These are phyloP conservation scores for Planococcus citri DNA, from an alignment of 1,140 invertebrate genomes.

Conservation along the genomic window DNA sequence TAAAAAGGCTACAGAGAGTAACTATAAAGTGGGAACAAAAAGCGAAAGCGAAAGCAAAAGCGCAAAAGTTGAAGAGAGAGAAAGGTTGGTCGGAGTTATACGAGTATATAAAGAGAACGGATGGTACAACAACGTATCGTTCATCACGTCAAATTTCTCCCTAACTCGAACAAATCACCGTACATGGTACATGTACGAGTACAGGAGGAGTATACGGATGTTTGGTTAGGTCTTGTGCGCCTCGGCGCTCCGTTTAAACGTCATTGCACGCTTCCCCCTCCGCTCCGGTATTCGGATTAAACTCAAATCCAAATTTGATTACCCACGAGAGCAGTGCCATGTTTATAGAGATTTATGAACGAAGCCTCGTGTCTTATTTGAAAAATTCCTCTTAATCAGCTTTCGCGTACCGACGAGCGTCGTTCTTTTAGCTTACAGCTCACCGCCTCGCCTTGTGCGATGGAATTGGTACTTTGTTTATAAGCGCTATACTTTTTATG, in stretches of 20 bases:
- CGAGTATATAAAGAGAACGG: not conserved
- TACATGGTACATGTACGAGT: not conserved
- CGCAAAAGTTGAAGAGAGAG: not conserved
- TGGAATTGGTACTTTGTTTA: too few species aligned
- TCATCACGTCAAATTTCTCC: constrained; percentile 18
- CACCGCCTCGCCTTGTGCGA: too few species aligned
- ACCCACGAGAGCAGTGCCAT: constrained; percentile 21
- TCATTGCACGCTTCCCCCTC: not conserved
- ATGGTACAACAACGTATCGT: not conserved
- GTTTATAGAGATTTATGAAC: constrained; percentile 18
- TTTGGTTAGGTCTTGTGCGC: not conserved
- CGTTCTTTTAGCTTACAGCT: too few species aligned
- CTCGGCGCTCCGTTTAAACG: not conserved
- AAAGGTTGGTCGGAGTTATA: not conserved
- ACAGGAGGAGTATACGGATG: too few species aligned
- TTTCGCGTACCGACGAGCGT: not conserved
- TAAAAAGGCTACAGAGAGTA: too few species aligned
- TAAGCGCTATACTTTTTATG: too few species aligned
- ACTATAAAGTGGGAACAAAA: too few species aligned
- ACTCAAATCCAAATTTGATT: constrained; percentile 25
- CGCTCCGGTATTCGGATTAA: constrained; percentile 15
- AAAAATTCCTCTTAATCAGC: constrained; percentile 7
- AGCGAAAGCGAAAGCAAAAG: not conserved
- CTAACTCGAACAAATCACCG: constrained; percentile 19
- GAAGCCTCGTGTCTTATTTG: not conserved